Conservation (phyloP, 1,140 invertebrate species). For the Lasioglossum albipes region DNA sequence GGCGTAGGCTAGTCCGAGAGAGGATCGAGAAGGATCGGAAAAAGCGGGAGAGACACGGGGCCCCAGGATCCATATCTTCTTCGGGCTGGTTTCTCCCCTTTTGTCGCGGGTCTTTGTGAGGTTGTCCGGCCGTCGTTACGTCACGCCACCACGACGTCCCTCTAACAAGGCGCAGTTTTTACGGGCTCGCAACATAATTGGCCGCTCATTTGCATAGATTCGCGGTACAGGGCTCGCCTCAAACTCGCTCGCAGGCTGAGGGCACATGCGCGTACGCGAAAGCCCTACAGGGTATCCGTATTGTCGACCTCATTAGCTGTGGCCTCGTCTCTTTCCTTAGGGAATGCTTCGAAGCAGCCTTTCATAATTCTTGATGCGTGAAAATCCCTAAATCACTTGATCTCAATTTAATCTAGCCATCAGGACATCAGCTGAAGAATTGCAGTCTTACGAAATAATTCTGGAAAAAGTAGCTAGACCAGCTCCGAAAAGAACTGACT, state of each 20-base stretch:
- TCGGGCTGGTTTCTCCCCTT: conserved; percentile 26
- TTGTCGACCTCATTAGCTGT: conserved; percentile 16
- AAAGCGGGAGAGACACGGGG: conserved; percentile 22
- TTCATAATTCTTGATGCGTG: no score
- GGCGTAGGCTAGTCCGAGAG: neutral
- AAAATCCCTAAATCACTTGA: no score
- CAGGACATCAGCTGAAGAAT: no score
- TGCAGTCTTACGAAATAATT: no score
- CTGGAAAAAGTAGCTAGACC: no score
- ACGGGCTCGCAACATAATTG: conserved; percentile 53
- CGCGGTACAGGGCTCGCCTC: conserved; percentile 30
- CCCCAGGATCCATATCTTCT: conserved; percentile 45
- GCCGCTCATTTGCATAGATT: conserved; percentile 53
- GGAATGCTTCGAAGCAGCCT: no score
- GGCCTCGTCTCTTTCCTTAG: neutral
- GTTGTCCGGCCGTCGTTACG: conserved; percentile 49
- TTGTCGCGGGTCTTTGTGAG: conserved; percentile 46
- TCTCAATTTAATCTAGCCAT: no score
- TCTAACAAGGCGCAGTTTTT: conserved; percentile 58
- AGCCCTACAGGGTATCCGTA: neutral
- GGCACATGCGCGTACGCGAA: conserved; percentile 38
- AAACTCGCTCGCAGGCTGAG: conserved; percentile 21
- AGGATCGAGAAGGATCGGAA: conserved; percentile 16
- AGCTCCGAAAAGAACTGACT: no score
- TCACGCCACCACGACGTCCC: conserved; percentile 52